A percentile compares a stretch with the other conserved stretches of the same genome.
phyloP scores from a whole-genome alignment of 92 coral and sea anemone genomes.

The Hydrozoanthus gracilis region DNA sequence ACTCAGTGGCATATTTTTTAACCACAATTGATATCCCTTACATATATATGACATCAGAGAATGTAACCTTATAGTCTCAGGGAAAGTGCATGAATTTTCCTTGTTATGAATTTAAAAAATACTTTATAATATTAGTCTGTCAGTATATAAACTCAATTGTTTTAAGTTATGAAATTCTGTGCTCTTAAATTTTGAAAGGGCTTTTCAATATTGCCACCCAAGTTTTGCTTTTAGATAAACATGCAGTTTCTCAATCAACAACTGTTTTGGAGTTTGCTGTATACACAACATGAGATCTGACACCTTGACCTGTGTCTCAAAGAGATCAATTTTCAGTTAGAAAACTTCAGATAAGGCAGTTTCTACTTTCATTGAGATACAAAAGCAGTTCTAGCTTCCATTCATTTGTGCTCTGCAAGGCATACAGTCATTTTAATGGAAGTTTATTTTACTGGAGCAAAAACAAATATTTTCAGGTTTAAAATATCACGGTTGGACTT shows the following conservation, averaged over 20 bases:
- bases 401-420: neutral
- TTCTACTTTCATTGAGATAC: neutral
- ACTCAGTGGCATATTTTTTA: neutral
- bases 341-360: neutral
- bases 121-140: too few relatives aligned
- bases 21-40: neutral
- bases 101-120: too few relatives aligned
- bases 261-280: neutral
- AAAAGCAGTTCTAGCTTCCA: neutral
- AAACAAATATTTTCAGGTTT: neutral
- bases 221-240: neutral
- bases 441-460: too few relatives aligned
- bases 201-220: neutral
- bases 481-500: neutral
- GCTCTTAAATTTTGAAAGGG: neutral
- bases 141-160: too few relatives aligned
- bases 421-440: too few relatives aligned
- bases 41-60: slow-evolving; percentile 18
- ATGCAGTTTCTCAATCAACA: neutral
- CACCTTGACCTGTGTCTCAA: neutral
- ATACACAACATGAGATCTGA: neutral
- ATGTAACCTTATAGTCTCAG: neutral
- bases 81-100: neutral
- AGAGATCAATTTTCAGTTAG: slow-evolving; percentile 10
- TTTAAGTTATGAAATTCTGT: too few relatives aligned